phyloP scores from a whole-genome alignment of 2,113 vertebrate genomes.

The Dasyornis broadbenti region DNA sequence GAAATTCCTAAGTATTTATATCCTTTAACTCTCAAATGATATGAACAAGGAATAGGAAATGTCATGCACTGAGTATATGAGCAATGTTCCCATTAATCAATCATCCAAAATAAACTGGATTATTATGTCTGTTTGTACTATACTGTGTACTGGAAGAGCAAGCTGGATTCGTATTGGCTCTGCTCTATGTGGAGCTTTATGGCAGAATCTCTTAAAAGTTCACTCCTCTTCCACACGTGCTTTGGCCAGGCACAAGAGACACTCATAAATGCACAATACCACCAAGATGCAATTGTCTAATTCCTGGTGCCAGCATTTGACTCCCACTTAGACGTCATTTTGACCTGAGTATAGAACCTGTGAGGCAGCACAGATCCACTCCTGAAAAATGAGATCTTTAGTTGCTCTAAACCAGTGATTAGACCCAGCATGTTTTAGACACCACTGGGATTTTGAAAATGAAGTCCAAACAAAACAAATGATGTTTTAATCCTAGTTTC shows the following conservation, averaged over 20 bases:
- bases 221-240: neutral
- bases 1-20: slow-evolving; percentile 72
- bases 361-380: neutral
- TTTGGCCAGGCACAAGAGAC: neutral
- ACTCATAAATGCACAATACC: neutral
- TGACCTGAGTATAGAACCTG: neutral
- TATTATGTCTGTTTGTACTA: slow-evolving; percentile 38
- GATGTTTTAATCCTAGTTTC: neutral
- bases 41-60: slow-evolving; percentile 48
- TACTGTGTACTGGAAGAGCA: neutral
- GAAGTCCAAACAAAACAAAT: neutral
- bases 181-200: neutral
- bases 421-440: neutral
- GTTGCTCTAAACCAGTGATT: neutral
- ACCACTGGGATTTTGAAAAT: neutral
- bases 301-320: neutral
- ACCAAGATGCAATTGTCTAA: neutral
- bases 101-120: slow-evolving; percentile 46
- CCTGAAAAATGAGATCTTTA: neutral
- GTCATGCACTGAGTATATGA: slow-evolving; percentile 34
- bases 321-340: neutral
- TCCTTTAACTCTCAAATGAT: slow-evolving; percentile 52
- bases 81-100: slow-evolving; percentile 56
- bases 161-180: neutral
- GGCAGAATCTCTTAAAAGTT: neutral